Conservation (phyloP, 1,140 invertebrate species). For the Drosophila novamexicana region DNA sequence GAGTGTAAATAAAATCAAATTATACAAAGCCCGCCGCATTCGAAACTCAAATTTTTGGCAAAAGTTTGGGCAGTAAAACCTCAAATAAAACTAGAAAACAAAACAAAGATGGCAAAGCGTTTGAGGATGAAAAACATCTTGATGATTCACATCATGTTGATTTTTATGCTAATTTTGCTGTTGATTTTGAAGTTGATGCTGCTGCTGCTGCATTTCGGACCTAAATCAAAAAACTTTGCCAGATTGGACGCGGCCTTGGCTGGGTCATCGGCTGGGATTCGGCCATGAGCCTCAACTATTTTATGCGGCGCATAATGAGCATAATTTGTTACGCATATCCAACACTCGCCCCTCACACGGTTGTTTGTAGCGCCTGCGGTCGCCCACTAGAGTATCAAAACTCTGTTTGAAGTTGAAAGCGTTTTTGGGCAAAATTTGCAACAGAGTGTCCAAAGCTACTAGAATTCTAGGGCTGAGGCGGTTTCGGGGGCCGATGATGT, state of each 20-base stretch:
- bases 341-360: not conserved
- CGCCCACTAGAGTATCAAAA: conserved; percentile 39
- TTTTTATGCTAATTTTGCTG: conserved; percentile 13
- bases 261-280: not conserved
- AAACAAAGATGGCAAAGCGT: conserved; percentile 21
- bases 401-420: conserved; percentile 52
- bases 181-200: not conserved
- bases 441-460: conserved; percentile 11
- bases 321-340: conserved; percentile 37
- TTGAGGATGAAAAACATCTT: conserved; percentile 1
- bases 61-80: conserved; percentile 23
- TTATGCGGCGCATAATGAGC: conserved; percentile 47
- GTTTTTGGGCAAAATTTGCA: conserved; percentile 13
- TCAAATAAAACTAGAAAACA: conserved; percentile 28
- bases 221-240: conserved; percentile 46
- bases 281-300: conserved; percentile 36
- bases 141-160: conserved; percentile 3
- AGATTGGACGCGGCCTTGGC: not conserved
- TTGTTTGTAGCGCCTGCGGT: conserved; percentile 19
- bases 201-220: conserved; percentile 18
- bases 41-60: conserved; percentile 16
- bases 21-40: conserved; percentile 39
- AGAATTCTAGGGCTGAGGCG: not conserved
- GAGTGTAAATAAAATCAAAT: conserved; percentile 49
- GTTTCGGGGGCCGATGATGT: conserved; percentile 6